These are phyloP conservation scores for Sipha flava DNA, from an alignment of 1,140 invertebrate genomes.

Conservation along the genomic window DNA sequence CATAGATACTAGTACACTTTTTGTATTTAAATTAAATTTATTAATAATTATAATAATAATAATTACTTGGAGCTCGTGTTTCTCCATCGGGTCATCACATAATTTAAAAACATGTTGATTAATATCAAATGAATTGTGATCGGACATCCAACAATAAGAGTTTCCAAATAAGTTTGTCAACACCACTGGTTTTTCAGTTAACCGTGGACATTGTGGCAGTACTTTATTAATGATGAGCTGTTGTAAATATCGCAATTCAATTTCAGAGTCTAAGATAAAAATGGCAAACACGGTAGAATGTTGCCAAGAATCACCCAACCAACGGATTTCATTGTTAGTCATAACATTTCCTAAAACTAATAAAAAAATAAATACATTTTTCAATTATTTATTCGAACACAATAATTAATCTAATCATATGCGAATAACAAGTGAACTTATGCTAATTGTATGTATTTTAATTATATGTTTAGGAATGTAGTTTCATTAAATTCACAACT, in stretches of 20 bases:
- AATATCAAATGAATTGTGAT: slow-evolving; percentile 46
- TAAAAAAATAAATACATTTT: neutral
- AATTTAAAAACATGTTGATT: slow-evolving; percentile 44
- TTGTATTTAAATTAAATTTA: neutral
- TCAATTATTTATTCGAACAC: too few species aligned
- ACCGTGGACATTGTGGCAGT: slow-evolving; percentile 47
- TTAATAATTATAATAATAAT: neutral
- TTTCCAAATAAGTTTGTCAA: slow-evolving; percentile 6
- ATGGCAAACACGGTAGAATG: slow-evolving; percentile 48
- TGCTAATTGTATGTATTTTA: too few species aligned
- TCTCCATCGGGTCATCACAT: neutral
- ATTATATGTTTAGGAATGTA: too few species aligned
- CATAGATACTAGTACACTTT: too few species aligned
- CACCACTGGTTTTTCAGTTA: slow-evolving; percentile 36
- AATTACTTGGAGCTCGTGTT: neutral
- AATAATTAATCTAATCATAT: too few species aligned
- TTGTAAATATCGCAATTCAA: slow-evolving; percentile 44
- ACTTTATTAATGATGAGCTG: slow-evolving; percentile 47
- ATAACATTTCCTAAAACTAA: slow-evolving; percentile 34
- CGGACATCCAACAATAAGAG: slow-evolving; percentile 46
- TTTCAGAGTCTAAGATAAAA: slow-evolving; percentile 47
- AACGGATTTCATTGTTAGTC: slow-evolving; percentile 45
- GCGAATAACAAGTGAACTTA: too few species aligned
- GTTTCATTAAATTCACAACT: too few species aligned
- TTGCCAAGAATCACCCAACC: slow-evolving; percentile 45